These are phyloP conservation scores for Drosophila mercatorum DNA, from an alignment of 2,888 invertebrate species.

Conservation along the genomic window DNA sequence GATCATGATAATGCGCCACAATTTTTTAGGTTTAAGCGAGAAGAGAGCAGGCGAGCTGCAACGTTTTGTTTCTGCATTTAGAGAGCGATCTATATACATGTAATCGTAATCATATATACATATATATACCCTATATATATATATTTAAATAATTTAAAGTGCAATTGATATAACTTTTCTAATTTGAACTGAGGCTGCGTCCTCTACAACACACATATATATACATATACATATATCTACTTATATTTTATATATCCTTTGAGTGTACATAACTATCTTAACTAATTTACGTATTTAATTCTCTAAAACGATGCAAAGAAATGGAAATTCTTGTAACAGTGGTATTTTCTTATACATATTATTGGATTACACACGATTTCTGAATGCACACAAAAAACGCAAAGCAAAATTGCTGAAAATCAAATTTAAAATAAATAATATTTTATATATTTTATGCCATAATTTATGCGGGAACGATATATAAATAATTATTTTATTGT, in stretches of 20 bases:
- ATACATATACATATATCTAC: constrained; percentile 1
- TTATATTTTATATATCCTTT: constrained; percentile 40
- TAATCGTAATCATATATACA: constrained; percentile 49
- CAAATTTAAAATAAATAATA: constrained; percentile 45
- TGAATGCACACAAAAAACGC: constrained; percentile 12
- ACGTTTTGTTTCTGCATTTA: constrained; percentile 72
- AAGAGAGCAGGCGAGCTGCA: constrained; percentile 9
- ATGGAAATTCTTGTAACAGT: constrained; percentile 21
- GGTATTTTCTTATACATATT: constrained; percentile 65
- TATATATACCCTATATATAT: constrained; percentile 32
- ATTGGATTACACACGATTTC: constrained; percentile 44
- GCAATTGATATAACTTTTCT: constrained; percentile 54
- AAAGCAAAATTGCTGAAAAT: constrained; percentile 15
- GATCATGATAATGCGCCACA: constrained; percentile 61
- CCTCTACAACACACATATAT: constrained; percentile 26
- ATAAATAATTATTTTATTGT: constrained; percentile 64
- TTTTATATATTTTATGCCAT: constrained; percentile 73
- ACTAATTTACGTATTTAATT: constrained; percentile 76
- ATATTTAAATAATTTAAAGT: constrained; percentile 62
- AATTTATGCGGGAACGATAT: constrained; percentile 75
- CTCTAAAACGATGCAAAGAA: constrained; percentile 32
- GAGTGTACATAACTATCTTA: constrained; percentile 68
- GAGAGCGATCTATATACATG: constrained; percentile 49
- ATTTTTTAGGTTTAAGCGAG: constrained; percentile 62
- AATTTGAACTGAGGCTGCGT: constrained; percentile 35